Percentiles rank a stretch among this genome's conserved stretches.
Conservation (phyloP, 1,140 invertebrate species). For the Anagrus nilaparvatae region DNA sequence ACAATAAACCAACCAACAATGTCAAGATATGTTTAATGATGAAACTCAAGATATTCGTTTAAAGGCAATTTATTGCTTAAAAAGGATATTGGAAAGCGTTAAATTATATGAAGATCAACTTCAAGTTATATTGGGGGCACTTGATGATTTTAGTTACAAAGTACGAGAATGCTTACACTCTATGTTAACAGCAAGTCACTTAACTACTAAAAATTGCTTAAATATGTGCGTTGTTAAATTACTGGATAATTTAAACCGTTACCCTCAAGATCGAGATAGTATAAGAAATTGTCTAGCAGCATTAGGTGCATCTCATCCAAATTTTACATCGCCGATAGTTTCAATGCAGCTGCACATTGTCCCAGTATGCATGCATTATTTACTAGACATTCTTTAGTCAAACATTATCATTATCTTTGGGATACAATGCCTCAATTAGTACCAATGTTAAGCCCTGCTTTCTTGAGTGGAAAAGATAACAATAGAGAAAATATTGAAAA, state of each 20-base stretch:
- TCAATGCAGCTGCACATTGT: conserved; percentile 87
- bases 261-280: conserved; percentile 87
- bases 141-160: conserved; percentile 90
- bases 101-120: conserved; percentile 88
- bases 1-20: conserved; percentile 77
- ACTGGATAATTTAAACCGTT: conserved; percentile 85
- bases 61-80: conserved; percentile 86
- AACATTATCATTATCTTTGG: conserved; percentile 90
- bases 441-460: conserved; percentile 65
- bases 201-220: conserved; percentile 85
- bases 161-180: conserved; percentile 88
- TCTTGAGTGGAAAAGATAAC: conserved; percentile 25
- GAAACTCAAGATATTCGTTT: conserved; percentile 96
- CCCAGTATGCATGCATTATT: conserved; percentile 86
- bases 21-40: conserved; percentile 99
- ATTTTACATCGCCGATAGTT: conserved; percentile 81
- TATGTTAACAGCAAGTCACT: conserved; percentile 73
- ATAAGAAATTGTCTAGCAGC: conserved; percentile 87
- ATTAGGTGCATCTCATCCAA: conserved; percentile 79
- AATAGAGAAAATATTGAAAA: too few species aligned
- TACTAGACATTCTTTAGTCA: conserved; percentile 74
- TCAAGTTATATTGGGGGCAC: conserved; percentile 87
- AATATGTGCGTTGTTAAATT: conserved; percentile 85
- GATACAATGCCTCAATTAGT: conserved; percentile 91
- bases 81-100: conserved; percentile 79